These are phyloP conservation scores for Aptenodytes forsteri DNA, from an alignment of 2,113 vertebrate genomes.

Conservation along the genomic window DNA sequence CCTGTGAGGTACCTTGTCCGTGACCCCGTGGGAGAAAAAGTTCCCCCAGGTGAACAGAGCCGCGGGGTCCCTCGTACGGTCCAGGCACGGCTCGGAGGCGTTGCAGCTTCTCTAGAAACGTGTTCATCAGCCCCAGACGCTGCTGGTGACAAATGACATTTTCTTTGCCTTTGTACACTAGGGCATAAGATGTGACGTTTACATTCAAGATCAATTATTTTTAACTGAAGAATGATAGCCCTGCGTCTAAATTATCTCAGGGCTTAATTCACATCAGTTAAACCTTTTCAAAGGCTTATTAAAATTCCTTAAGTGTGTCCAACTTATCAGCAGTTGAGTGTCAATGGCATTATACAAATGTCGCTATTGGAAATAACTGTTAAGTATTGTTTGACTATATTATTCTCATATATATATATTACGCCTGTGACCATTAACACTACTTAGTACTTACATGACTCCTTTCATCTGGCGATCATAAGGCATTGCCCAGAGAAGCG, in stretches of 20 bases:
- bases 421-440: slow-evolving; percentile 50
- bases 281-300: slow-evolving; percentile 66
- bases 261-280: slow-evolving; percentile 67
- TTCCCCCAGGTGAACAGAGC: not conserved
- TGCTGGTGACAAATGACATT: slow-evolving; percentile 41
- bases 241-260: not conserved
- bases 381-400: slow-evolving; percentile 19
- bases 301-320: slow-evolving; percentile 69
- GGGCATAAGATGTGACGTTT: not conserved
- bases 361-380: slow-evolving; percentile 54
- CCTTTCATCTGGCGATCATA: slow-evolving; percentile 50
- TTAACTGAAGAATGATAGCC: slow-evolving; percentile 52
- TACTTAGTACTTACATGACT: slow-evolving; percentile 60
- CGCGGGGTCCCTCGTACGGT: fast-evolving
- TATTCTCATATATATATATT: slow-evolving; percentile 24
- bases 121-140: not conserved
- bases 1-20: not conserved
- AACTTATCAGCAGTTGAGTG: slow-evolving; percentile 68
- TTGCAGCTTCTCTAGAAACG: not conserved
- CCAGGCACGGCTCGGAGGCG: not conserved
- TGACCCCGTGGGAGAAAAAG: not conserved
- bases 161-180: slow-evolving; percentile 5
- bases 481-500: not conserved
- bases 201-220: slow-evolving; percentile 58
- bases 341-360: slow-evolving; percentile 59